Base-by-base conservation (phyloP, 2,797 vertebrate genomes). In the Pagetopsis macropterus region DNA sequence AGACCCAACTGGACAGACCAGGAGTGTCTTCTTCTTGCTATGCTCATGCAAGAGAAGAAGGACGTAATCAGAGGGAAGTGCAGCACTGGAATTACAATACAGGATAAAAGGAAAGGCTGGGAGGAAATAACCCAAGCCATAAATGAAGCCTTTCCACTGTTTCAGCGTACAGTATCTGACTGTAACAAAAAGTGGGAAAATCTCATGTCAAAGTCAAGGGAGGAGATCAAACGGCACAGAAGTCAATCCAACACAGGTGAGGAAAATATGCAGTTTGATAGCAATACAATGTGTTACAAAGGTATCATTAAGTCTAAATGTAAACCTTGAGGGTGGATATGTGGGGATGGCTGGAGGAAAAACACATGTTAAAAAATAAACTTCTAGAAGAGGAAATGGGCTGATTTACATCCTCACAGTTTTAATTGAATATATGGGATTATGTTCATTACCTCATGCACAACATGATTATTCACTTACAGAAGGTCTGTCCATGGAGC, bases 181-280 rank as follows among this genome's bases (percentile, higher is more conserved):
- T 91, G 88, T 65, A 90, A 84, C 64, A 89, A 91, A 75, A 91
- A 92, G 75, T 91, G 88, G 89, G 86, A 91, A 68, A 92, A 91
- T 73, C 66, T 90, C 54, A 50, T 88, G 27, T 83, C 91, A 63
- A 92, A 92, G 71, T 72, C 87, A 4, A 85, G 58, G 52, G 87
- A 89, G 56, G 85, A 92, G 61, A 88, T 92, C 50, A 92, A 81
- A 78, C 56, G 79, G 54, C 84, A 86, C 17, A 87, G 76, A 74
- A 87, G 58, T 21, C 88, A 88, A 49, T 48, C 40, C 0, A 75
- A 64, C 45, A 56, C 69, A 83, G 82, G 86, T 89, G 46, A 74
- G 65, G 40, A 61, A 37, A 23, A 37, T 46, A 5, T 43, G 17
- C 23, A 5, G 2, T 43, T 40, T 73, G 4, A 46, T 23, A 44